Evolutionary conservation across 2,113 vertebrate species (phyloP), one percentile per base, ranked within the genome.

Genomic region (Rhodinocichla rosea): DNA sequence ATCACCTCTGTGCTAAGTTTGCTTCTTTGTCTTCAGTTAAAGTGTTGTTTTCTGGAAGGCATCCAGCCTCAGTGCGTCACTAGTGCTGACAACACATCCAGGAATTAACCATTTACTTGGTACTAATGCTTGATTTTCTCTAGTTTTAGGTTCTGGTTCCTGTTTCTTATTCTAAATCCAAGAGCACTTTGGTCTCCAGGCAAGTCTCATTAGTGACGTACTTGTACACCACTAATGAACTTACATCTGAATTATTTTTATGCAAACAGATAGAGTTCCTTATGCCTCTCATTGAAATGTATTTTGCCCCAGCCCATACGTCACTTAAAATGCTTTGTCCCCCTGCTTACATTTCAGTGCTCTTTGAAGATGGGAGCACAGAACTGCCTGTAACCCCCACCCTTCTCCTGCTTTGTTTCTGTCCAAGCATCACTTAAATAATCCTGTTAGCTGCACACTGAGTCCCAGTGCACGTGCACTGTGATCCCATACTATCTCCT

Each of bases 41-140:
- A 92, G 91, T 71, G 80, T 23, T 81, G 65, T 82, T 94, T 95
- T 89, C 96, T 96, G 96, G 95, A 95, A 77, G 74, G 87, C 53
- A 82, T 95, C 96, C 96, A 97, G 94, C 44, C 77, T 60, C 71
- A 68, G 86, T 87, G 64, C 86, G 86, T 96, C 95, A 97, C 83
- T 84, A 60, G 89, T 0, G 1, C 93, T 89, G 91, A 95, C 91
- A 94, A 60, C 87, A 73, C 70, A 94, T 78, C 84, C 8, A 92
- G 89, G 77, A 92, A 87, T 97, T 96, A 96, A 96, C 96, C 57
- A 32, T 92, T 97, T 97, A 14, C 0, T 49, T 27, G 77, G 28
- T 45, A 75, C 15, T 64, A 60, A 65, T 8, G 17, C 49, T 33
- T 63, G 10, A 37, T 26, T 81, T 75, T 47, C 24, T 63, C 24